These are phyloP conservation scores for Endotricha flammealis DNA, from an alignment of 2,888 invertebrate species.

Conservation along the genomic window DNA sequence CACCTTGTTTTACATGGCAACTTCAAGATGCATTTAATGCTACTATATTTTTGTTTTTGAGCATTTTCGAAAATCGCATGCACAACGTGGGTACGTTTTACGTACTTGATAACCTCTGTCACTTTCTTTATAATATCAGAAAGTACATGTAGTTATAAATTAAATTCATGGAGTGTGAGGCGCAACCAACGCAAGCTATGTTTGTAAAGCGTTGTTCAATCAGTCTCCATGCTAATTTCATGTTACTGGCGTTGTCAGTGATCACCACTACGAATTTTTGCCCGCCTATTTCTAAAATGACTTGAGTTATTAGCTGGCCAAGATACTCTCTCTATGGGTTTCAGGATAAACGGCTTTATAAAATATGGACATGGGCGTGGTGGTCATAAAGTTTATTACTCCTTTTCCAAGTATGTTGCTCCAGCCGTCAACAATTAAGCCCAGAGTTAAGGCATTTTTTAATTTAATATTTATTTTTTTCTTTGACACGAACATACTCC, in stretches of 20 bases:
- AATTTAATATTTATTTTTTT: neutral
- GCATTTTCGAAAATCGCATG: no score
- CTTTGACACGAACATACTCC: conserved; percentile 6
- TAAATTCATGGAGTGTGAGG: neutral
- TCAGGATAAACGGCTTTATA: conserved; percentile 2
- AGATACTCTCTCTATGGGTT: neutral
- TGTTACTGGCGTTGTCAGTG: neutral
- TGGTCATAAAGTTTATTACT: neutral
- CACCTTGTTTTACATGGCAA: no score
- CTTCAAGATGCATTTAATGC: no score
- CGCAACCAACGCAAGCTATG: neutral
- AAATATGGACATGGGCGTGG: conserved; percentile 3
- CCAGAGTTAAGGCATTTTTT: neutral
- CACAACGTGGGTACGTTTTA: no score
- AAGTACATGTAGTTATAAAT: no score
- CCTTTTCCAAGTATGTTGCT: conserved; percentile 1
- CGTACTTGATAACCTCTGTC: no score
- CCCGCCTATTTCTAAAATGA: neutral
- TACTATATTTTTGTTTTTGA: no score
- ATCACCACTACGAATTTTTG: neutral
- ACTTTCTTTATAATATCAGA: no score
- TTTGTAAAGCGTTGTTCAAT: neutral
- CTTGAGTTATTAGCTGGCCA: no score
- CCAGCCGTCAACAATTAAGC: conserved; percentile 3
- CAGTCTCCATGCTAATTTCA: neutral